These are phyloP conservation scores for Eueides isabella DNA, from an alignment of 1,140 invertebrate genomes.

Conservation along the genomic window DNA sequence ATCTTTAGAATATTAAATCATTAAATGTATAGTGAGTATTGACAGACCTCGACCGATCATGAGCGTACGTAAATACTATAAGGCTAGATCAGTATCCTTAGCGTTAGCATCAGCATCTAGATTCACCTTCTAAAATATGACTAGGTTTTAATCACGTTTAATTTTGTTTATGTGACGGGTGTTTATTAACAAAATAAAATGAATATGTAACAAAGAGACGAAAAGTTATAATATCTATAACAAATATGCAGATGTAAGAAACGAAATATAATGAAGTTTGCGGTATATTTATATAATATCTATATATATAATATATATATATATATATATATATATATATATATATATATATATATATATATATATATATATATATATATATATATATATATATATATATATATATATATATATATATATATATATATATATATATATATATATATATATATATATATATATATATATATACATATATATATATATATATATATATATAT, in stretches of 20 bases:
- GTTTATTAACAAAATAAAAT: not conserved
- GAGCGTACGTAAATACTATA: not conserved
- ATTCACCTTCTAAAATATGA: constrained; percentile 39
- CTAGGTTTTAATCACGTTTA: constrained; percentile 41
- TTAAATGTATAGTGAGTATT: constrained; percentile 12
- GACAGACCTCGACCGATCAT: not conserved
- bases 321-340: no score
- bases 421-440: no score
- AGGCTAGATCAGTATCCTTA: not conserved
- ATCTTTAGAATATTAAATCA: constrained; percentile 5
- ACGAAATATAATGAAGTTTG: not conserved
- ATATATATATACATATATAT: no score
- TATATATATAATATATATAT: no score
- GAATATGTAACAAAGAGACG: no score
- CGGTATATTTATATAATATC: no score
- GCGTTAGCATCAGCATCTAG: constrained; percentile 9
- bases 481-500: no score
- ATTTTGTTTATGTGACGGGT: constrained; percentile 5
- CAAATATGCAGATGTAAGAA: not conserved
- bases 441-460: no score
- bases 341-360: no score
- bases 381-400: no score
- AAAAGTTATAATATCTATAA: not conserved
- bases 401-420: no score
- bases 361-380: no score